Base-by-base conservation (phyloP, 2,888 invertebrate species). In the Platycheirus rosarum region DNA sequence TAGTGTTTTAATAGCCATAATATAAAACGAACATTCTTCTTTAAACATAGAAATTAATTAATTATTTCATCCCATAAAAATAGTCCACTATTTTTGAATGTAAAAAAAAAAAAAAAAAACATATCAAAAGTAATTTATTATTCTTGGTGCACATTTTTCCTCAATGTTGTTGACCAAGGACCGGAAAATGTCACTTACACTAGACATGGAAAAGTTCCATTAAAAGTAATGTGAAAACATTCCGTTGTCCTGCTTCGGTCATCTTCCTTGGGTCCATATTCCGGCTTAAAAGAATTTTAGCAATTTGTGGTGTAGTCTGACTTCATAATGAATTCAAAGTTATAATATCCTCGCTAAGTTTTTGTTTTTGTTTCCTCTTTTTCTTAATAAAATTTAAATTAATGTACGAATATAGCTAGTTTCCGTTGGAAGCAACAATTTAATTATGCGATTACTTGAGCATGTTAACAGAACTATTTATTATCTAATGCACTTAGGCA, bases 221-320 rank as follows among this genome's bases (percentile, higher is more conserved):
- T 9, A 44, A 60, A 29, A 29, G 2, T 32, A 29, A 44, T 16
- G 6, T 7, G 4, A 44, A 60, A 29, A 60, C 0, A 29, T 29
- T 42, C 7, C 29, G 2, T 18, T 29, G 42, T 29, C 2, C 13
- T 60, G 26, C 8, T 2, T n/a, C 7, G 20, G 26, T 6, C 16
- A 20, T 18, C 23, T 5, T 20, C n/a, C 0, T 60, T 42, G 29
- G 2, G 42, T 44, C 8, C 29, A 4, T 18, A 16, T 35, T 35
- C 9, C 9, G 3, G 29, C 7, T 16, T 48, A 13, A 0, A 3
- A 13, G 7, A 60, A 60, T 29, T 51, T 51, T 11, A 44, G 18
- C 29, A 44, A 60, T 29, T 60, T 60, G 60, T 44, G 44, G 29
- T 29, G n/a, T 20, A 11, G 53, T 35, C 26, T 5, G 40, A 60